Conservation (phyloP, 2,113 vertebrate species). For the Otus sunia region DNA sequence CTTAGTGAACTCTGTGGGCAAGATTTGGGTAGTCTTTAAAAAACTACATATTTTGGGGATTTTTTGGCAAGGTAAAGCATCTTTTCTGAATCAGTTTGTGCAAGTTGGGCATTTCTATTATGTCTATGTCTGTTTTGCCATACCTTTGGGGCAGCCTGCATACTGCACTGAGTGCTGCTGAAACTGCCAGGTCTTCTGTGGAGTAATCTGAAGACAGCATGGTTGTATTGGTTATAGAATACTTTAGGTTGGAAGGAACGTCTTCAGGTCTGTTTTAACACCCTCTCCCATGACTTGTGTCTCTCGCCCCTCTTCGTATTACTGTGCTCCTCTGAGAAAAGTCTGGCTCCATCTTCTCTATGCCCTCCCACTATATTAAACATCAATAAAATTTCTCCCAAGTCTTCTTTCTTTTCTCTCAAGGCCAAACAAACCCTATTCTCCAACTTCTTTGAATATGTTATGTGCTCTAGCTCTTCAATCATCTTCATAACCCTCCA, state of each 20-base stretch:
- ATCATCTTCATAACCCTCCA: background rate
- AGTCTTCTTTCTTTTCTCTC: background rate
- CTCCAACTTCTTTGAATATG: background rate
- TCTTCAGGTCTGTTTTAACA: background rate
- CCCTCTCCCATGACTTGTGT: background rate
- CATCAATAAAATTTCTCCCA: background rate
- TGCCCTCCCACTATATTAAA: background rate
- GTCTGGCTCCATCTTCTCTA: background rate
- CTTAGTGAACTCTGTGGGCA: too few species aligned
- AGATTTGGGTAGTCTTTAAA: background rate
- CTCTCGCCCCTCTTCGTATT: background rate
- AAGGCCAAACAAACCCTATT: background rate
- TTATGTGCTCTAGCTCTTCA: background rate
- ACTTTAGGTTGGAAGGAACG: background rate
- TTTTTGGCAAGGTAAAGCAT: background rate
- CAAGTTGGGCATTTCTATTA: background rate
- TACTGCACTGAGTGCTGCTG: background rate
- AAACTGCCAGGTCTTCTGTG: background rate
- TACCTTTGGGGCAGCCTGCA: background rate
- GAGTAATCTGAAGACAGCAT: background rate
- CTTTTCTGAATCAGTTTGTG: background rate
- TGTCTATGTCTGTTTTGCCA: background rate
- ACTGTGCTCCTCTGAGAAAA: background rate
- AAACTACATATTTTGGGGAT: background rate
- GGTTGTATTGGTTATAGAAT: background rate